Evolutionary conservation across 2,888 invertebrate genomes (phyloP).

Genomic region (Volucella zonaria): DNA sequence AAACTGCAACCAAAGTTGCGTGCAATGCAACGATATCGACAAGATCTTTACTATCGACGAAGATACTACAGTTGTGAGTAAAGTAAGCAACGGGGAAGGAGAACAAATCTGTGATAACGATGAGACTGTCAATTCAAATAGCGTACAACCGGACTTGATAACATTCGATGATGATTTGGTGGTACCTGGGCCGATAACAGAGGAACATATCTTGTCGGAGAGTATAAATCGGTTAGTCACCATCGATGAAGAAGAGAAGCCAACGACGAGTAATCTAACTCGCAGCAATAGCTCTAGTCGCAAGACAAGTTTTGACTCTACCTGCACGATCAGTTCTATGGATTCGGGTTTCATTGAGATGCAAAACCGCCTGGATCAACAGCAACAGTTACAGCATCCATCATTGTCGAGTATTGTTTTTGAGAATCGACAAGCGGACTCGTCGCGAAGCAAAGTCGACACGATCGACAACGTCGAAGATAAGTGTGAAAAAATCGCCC

Average conservation of each 20-base stretch:
- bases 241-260: conserved; percentile 74
- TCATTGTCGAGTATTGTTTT: conserved; percentile 72
- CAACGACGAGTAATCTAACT: conserved; percentile 76
- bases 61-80: conserved; percentile 61
- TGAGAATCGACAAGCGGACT: conserved; percentile 10
- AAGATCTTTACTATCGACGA: conserved; percentile 62
- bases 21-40: conserved; percentile 38
- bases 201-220: conserved; percentile 58
- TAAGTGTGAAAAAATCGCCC: conserved; percentile 79
- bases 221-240: conserved; percentile 66
- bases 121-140: conserved; percentile 68
- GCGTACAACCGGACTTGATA: conserved; percentile 79
- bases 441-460: background rate
- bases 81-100: conserved; percentile 57
- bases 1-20: conserved; percentile 50
- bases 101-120: conserved; percentile 76
- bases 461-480: conserved; percentile 43
- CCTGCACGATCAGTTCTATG: conserved; percentile 82
- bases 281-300: conserved; percentile 81
- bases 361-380: conserved; percentile 80
- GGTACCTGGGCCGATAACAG: conserved; percentile 28
- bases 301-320: conserved; percentile 83
- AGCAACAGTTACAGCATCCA: conserved; percentile 58
- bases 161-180: conserved; percentile 79
- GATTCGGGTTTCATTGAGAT: conserved; percentile 83